Evolutionary conservation across 2,113 vertebrate species (phyloP).

Genomic region (Recurvirostra avosetta): DNA sequence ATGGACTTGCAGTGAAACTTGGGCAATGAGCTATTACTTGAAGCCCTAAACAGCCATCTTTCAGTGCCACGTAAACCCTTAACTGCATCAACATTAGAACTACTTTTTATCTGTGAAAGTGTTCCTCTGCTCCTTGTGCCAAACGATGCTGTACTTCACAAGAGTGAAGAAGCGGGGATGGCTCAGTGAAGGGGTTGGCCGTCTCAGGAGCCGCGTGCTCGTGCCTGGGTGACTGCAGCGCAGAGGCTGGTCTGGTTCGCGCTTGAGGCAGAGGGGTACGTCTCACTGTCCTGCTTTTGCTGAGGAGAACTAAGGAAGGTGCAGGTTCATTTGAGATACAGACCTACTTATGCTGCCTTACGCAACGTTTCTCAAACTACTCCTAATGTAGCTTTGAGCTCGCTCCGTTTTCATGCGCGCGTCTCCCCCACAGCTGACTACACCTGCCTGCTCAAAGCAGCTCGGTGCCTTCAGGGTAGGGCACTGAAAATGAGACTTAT

Average conservation of each 20-base stretch:
- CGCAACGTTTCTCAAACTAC: accelerated
- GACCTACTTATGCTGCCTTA: background rate
- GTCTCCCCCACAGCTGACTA: background rate
- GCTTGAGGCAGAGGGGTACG: accelerated
- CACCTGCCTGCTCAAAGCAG: background rate
- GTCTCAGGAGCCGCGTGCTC: background rate
- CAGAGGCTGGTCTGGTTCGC: accelerated
- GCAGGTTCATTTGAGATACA: background rate
- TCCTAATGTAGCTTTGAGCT: background rate
- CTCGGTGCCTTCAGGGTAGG: background rate
- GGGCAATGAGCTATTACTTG: background rate
- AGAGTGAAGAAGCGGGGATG: accelerated
- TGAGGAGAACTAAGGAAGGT: background rate
- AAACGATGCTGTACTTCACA: accelerated
- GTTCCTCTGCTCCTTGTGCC: accelerated
- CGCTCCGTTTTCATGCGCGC: accelerated
- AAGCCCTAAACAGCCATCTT: background rate
- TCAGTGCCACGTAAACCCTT: accelerated
- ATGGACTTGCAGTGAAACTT: background rate
- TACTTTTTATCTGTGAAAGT: too few relatives aligned
- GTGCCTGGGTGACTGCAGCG: accelerated
- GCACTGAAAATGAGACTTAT: background rate
- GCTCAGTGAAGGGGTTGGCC: background rate
- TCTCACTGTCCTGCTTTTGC: background rate
- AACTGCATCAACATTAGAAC: too few relatives aligned